These are phyloP conservation scores for Notolepis coatsorum DNA, from an alignment of 2,797 vertebrate genomes.

Conservation along the genomic window DNA sequence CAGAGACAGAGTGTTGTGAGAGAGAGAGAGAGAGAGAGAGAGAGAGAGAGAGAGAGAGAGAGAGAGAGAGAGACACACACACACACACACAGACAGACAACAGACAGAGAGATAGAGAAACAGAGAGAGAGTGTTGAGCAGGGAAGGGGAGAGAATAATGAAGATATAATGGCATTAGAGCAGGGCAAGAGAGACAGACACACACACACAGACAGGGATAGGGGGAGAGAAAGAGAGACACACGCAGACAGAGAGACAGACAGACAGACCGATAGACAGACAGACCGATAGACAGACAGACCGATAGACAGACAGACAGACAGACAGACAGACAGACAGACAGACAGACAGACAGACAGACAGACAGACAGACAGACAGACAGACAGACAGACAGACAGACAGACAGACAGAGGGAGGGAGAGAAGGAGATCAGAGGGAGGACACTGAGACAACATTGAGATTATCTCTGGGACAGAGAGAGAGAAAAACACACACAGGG, in stretches of 20 bases:
- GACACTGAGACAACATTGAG: too few relatives aligned
- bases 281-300: not conserved
- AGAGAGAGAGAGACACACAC: not conserved
- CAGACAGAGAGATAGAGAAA: conserved; percentile 13
- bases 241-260: conserved; percentile 40
- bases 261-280: not conserved
- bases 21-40: not conserved
- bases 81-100: too few relatives aligned
- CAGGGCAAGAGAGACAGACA: conserved; percentile 35
- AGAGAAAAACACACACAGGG: conserved; percentile 14
- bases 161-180: conserved; percentile 61
- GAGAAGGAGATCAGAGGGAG: not conserved
- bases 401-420: not conserved
- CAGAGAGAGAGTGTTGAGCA: conserved; percentile 18
- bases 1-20: conserved; percentile 11
- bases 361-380: conserved; percentile 32
- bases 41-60: conserved; percentile 15
- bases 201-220: not conserved
- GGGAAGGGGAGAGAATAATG: conserved; percentile 34
- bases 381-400: not conserved
- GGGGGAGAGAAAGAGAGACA: conserved; percentile 40
- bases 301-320: not conserved
- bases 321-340: conserved; percentile 9
- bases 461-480: not conserved
- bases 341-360: conserved; percentile 72